Conservation (phyloP, 2,797 vertebrate species). For the Acanthurus tractus region DNA sequence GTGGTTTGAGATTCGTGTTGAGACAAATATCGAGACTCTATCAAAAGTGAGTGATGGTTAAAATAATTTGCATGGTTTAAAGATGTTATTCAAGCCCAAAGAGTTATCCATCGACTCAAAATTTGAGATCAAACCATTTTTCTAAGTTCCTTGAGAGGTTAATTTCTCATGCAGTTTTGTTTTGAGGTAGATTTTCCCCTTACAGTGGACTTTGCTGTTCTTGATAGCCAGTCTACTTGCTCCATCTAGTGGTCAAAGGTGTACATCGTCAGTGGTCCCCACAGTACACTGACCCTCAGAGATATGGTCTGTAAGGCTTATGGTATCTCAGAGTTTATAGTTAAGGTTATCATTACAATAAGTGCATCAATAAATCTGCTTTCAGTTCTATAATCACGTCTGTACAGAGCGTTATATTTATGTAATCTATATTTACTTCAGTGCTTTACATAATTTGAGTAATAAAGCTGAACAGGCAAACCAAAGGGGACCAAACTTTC, state of each 20-base stretch:
- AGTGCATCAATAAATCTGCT: background rate
- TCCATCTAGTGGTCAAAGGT: slow-evolving; percentile 75
- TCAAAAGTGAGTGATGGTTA: background rate
- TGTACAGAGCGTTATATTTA: background rate
- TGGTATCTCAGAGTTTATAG: background rate
- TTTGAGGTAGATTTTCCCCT: slow-evolving; percentile 3
- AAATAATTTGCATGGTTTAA: background rate
- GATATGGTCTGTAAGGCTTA: background rate
- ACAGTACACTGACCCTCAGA: too few relatives aligned
- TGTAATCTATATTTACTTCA: background rate
- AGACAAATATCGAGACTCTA: background rate
- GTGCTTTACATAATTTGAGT: background rate
- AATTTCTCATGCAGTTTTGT: background rate
- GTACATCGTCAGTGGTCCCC: background rate
- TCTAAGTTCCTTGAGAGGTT: background rate
- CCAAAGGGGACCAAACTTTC: background rate
- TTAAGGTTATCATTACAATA: background rate
- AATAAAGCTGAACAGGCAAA: background rate
- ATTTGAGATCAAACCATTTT: background rate
- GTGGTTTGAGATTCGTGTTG: background rate
- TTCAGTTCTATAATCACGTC: background rate
- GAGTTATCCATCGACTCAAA: background rate
- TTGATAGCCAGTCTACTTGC: slow-evolving; percentile 36
- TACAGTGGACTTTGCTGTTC: background rate
- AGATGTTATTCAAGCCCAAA: too few relatives aligned